Conservation (phyloP, 2,797 vertebrate species). For the Sebastes nivosus region DNA sequence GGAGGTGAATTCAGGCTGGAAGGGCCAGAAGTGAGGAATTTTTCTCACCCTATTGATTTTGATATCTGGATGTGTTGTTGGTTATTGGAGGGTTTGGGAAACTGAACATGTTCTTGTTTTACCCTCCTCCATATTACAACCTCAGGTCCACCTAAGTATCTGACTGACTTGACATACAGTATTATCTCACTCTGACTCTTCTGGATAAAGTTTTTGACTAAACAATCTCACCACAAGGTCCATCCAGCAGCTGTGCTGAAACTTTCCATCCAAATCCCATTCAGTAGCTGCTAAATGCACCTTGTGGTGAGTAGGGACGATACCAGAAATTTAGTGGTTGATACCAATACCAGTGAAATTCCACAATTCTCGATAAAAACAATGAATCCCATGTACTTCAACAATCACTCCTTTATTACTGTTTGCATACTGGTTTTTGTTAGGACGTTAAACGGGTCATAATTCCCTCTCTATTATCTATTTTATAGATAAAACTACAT, state of each 20-base stretch:
- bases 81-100: not conserved
- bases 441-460: no score
- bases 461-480: no score
- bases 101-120: not conserved
- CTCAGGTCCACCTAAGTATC: not conserved
- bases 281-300: not conserved
- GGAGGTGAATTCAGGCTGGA: not conserved
- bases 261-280: not conserved
- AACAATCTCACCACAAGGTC: not conserved
- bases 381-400: no score
- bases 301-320: not conserved
- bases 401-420: no score
- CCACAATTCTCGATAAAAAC: no score
- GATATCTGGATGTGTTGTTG: not conserved
- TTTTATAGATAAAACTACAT: no score
- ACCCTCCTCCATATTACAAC: not conserved
- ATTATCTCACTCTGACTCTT: not conserved
- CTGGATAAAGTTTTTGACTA: not conserved
- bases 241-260: not conserved
- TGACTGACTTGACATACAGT: not conserved
- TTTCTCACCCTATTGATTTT: not conserved
- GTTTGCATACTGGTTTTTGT: no score
- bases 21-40: not conserved
- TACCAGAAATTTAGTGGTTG: no score
- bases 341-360: no score